These are phyloP conservation scores for Aethes cnicana DNA, from an alignment of 2,888 invertebrate species.

Conservation along the genomic window DNA sequence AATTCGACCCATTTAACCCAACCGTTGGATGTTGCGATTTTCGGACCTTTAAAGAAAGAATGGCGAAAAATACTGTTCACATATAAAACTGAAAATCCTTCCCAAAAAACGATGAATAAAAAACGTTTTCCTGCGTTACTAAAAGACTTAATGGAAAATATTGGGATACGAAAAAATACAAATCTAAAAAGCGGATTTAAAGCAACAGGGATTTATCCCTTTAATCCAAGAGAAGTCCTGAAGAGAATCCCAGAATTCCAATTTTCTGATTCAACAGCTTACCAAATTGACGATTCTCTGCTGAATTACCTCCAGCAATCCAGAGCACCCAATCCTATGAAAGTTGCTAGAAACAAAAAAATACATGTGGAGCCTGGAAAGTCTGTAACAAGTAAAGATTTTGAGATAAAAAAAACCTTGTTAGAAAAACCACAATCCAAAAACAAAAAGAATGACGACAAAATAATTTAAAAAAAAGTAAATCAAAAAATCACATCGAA, in stretches of 20 bases:
- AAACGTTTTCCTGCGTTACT: constrained; percentile 9
- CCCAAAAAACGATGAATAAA: constrained; percentile 13
- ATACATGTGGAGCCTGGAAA: constrained; percentile 6
- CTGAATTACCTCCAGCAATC: constrained; percentile 16
- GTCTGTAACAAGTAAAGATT: constrained; percentile 1
- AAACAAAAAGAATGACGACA: neutral
- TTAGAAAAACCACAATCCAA: constrained; percentile 11
- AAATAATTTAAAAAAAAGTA: neutral
- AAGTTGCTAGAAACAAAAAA: constrained; percentile 2
- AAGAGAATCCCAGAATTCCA: constrained; percentile 7
- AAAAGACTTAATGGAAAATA: neutral
- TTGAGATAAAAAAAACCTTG: constrained; percentile 27
- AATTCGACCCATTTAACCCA: constrained; percentile 4
- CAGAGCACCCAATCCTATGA: constrained; percentile 16
- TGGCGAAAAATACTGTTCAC: constrained; percentile 5
- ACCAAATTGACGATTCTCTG: constrained; percentile 6
- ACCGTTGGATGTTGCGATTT: neutral
- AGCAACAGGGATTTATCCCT: constrained; percentile 5
- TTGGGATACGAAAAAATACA: neutral
- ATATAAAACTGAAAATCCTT: neutral
- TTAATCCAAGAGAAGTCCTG: constrained; percentile 10
- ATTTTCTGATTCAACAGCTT: neutral
- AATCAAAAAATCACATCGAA: neutral
- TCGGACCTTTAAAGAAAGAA: constrained; percentile 4
- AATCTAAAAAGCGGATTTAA: constrained; percentile 13